Evolutionary conservation across 2,113 vertebrate genomes (phyloP).

Genomic region (Tautogolabrus adspersus): DNA sequence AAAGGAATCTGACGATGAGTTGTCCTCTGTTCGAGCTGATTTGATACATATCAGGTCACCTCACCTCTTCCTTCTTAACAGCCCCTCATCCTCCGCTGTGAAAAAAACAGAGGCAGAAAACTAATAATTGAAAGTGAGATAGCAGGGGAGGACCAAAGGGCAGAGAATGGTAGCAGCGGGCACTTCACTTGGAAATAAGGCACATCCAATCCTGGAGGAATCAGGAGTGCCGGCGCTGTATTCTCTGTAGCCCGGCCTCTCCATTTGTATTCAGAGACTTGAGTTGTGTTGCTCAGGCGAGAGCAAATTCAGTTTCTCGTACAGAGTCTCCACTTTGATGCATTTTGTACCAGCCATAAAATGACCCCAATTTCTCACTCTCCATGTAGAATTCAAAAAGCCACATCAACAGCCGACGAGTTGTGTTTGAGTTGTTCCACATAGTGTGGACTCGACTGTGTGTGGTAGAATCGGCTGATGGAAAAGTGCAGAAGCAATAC

Average conservation of each 20-base stretch:
- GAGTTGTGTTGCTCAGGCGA: conserved; percentile 35
- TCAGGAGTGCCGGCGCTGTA: conserved; percentile 17
- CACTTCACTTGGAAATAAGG: conserved; percentile 59
- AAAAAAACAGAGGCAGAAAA: conserved; percentile 22
- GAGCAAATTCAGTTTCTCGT: conserved; percentile 44
- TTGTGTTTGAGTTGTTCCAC: conserved; percentile 14
- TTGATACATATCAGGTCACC: conserved; percentile 48
- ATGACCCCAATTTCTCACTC: conserved; percentile 49
- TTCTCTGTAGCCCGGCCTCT: conserved; percentile 31
- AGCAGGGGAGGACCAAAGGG: conserved; percentile 27
- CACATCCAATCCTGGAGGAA: conserved; percentile 47
- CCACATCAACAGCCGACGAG: conserved; percentile 26
- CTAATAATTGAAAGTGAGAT: conserved; percentile 55
- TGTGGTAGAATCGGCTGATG: conserved; percentile 6
- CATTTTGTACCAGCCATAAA: conserved; percentile 34
- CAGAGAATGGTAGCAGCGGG: conserved; percentile 17
- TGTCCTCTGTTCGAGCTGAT: conserved; percentile 45
- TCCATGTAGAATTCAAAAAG: conserved; percentile 33
- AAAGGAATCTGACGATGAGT: conserved; percentile 55
- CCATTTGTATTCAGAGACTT: conserved; percentile 53
- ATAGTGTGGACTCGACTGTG: conserved; percentile 3
- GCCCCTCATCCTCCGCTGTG: neutral
- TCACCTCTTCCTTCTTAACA: conserved; percentile 12
- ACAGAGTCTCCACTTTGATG: conserved; percentile 14
- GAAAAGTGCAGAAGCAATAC: conserved; percentile 8